These are phyloP conservation scores for Enteromius viviparus DNA, from an alignment of 2,797 vertebrate genomes.

Conservation along the genomic window DNA sequence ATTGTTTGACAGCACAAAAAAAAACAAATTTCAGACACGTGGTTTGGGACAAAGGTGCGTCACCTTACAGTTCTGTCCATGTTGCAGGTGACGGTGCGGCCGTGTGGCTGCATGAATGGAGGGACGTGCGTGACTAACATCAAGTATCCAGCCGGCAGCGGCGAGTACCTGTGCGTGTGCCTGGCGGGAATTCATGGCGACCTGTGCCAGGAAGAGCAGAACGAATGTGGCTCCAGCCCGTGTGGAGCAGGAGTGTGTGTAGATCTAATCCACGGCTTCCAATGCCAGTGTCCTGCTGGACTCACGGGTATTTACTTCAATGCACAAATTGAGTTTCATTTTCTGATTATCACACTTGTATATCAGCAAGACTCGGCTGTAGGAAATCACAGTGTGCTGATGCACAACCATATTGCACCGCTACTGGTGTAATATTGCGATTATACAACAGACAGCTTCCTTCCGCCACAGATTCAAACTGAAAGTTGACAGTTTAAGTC, in stretches of 20 bases:
- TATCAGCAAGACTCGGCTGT: background rate
- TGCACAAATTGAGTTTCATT: background rate
- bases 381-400: background rate
- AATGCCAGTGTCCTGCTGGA: constrained; percentile 75
- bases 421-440: background rate
- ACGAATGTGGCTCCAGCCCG: constrained; percentile 69
- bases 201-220: constrained; percentile 71
- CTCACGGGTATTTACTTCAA: constrained; percentile 67
- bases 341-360: background rate
- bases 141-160: constrained; percentile 79
- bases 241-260: constrained; percentile 70
- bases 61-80: background rate
- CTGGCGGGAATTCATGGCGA: constrained; percentile 72
- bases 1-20: too few species aligned
- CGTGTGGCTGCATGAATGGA: constrained; percentile 77
- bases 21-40: background rate
- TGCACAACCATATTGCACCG: background rate
- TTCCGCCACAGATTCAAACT: background rate
- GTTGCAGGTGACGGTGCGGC: constrained; percentile 76
- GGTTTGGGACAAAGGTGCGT: background rate
- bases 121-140: constrained; percentile 80
- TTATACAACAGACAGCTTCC: background rate
- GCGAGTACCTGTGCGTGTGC: constrained; percentile 82
- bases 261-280: constrained; percentile 59
- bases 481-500: too few species aligned